Conservation (phyloP, 2,113 vertebrate genomes). For the Notarius lentiginosus region DNA sequence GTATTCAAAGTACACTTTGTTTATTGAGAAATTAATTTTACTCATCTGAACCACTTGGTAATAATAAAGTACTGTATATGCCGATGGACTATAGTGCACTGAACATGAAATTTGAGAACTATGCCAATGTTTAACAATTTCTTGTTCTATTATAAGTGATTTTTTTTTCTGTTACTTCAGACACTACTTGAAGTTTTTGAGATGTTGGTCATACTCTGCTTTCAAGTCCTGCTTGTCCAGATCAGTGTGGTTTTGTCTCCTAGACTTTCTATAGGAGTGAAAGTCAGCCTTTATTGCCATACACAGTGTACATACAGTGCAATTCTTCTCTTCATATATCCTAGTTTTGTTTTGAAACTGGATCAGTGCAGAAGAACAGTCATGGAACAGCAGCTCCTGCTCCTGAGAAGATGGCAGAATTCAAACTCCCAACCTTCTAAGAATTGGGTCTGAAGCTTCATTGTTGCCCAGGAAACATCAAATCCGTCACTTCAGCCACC, state of each 20-base stretch:
- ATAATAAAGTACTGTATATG: too few relatives aligned
- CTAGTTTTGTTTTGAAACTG: background rate
- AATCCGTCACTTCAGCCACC: background rate
- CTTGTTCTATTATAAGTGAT: background rate
- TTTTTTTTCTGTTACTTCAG: background rate
- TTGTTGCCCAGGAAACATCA: background rate
- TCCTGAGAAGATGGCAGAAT: background rate
- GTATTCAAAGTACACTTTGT: background rate
- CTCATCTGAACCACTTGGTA: background rate
- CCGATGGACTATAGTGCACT: background rate
- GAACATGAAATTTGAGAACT: background rate
- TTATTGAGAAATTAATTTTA: background rate
- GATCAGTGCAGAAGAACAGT: background rate
- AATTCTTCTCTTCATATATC: background rate
- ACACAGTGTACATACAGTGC: background rate
- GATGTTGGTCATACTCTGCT: background rate
- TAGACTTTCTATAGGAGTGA: background rate
- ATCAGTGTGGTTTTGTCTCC: background rate
- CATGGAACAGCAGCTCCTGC: background rate
- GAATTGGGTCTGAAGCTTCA: background rate
- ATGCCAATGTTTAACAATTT: background rate
- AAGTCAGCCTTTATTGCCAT: background rate
- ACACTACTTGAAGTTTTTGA: background rate
- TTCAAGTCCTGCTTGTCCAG: background rate
- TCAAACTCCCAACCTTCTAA: background rate